Conservation (phyloP, 2,797 vertebrate genomes). For the Etheostoma nigrum region DNA sequence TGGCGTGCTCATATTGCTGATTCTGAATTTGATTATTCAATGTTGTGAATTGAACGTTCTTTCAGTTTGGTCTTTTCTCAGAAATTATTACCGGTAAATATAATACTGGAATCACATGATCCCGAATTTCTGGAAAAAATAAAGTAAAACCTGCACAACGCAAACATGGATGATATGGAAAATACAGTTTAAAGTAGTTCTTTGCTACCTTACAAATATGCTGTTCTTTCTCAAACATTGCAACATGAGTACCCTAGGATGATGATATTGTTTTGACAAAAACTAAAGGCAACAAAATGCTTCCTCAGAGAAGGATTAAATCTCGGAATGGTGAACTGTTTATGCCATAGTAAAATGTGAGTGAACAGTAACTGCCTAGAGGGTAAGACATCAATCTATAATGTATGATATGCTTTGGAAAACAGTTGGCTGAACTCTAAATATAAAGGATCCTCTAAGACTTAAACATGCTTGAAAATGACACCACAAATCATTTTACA, state of each 20-base stretch:
- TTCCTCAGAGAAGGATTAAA: background rate
- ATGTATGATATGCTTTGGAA: constrained; percentile 17
- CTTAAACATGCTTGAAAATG: constrained; percentile 20
- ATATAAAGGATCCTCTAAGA: constrained; percentile 20
- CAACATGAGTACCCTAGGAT: background rate
- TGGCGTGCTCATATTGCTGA: background rate
- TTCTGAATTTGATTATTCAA: background rate
- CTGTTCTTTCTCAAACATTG: background rate
- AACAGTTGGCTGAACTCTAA: constrained; percentile 19
- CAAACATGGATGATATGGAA: background rate
- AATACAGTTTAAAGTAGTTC: background rate
- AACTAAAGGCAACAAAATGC: constrained; percentile 2
- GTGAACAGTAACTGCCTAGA: background rate
- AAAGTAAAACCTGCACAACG: background rate
- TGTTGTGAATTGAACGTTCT: background rate
- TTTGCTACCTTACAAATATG: background rate
- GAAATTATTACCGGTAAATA: background rate
- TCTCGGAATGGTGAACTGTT: constrained; percentile 5
- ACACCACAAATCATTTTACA: constrained; percentile 45
- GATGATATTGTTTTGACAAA: constrained; percentile 7
- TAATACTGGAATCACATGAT: background rate
- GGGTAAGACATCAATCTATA: constrained; percentile 15
- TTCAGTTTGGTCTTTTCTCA: background rate
- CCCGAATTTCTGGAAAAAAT: background rate
- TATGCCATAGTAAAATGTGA: background rate